Base-by-base conservation (phyloP, 2,888 invertebrate genomes). In the Drosophila robusta region DNA sequence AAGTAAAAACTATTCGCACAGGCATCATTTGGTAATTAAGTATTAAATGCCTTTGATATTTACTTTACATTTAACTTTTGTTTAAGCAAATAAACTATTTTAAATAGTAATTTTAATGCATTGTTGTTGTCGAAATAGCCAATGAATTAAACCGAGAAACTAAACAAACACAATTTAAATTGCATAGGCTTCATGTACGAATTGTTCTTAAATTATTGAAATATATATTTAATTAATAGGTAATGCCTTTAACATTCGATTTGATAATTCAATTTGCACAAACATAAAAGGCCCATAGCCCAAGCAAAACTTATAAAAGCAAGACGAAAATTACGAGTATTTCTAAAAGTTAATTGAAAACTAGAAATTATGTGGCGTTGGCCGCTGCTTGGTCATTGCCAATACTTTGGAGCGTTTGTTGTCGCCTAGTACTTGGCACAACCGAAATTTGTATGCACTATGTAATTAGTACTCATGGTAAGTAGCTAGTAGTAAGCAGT, bases 51-150 rank as follows among this genome's bases (percentile, higher is more conserved):
- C 55, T 51, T 66, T 58, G 32, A 32, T 4, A 36, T 64, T 50
- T 42, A 49, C 52, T 57, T 67, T 67, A 36, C 32, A 55, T 32
- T 64, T 38, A 47, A 29, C n/a, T 42, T 55, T 56, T 41, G 22
- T 29, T 50, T 22, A 6, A 45, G 39, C 54, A 46, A 51, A 29
- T 66, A 76, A 76, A 77, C 65, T 58, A 60, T 65, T 70, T 66
- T 39, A 49, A 41, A 46, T 51, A 51, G 58, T 22, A 44, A 67
- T 60, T 54, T 61, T 46, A 73, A 58, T 66, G 62, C 63, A 61
- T 70, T 74, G 74, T 74, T 76, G 70, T 70, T 77, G 77, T 74
- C 74, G 78, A 73, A 56, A 47, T 64, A 51, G 60, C 66, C 77
- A 68, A 80, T 77, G 67, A 58, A 22, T 32, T 50, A 56, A 56